Evolutionary conservation across 1,140 invertebrate genomes (phyloP), one percentile per base, ranked within the genome.

Genomic region (Harpegnathos saltator): DNA sequence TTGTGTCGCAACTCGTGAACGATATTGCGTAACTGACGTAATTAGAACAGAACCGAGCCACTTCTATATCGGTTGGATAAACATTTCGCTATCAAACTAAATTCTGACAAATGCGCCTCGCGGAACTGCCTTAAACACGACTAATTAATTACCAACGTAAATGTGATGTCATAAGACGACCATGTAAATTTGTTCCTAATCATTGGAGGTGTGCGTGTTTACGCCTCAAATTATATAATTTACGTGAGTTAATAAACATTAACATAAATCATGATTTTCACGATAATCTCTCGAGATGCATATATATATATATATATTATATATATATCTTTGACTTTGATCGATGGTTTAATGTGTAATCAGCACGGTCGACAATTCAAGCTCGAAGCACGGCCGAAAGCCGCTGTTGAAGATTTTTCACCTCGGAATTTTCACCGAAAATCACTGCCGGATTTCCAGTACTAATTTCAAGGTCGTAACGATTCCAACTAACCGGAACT

Each of bases 401-500:
- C n/a, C n/a, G n/a, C n/a, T n/a, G 7, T 11, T 11, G 29, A 33
- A 33, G 5, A 5, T 44, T 44, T 44, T 44, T 9, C 0, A 11
- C 7, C 38, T 44, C 38, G 38, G 11, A 44, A 44, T 44, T 44
- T n/a, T n/a, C n/a, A 11, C 7, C 0, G 11, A 44, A 9, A 44
- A 11, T 44, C 1, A 9, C 38, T 44, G 3, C 0, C 4, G 0
- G 44, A 68, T 15, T 2, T 22, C 11, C 7, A 15, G 38, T 17
- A 38, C 38, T 52, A 66, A 15, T 14, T 19, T 29, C 14, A 14
- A 33, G 7, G 1, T 3, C 3, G 12, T 7, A 24, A 44, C 5
- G 17, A 56, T 3, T 7, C 11, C 12, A 24, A 78, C 33, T 48
- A 29, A 92, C 92, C 90, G 15, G 91, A 93, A 24, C 84, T 89